Conservation (phyloP, 1,140 invertebrate species). For the Pygmarrhopalites habei region DNA sequence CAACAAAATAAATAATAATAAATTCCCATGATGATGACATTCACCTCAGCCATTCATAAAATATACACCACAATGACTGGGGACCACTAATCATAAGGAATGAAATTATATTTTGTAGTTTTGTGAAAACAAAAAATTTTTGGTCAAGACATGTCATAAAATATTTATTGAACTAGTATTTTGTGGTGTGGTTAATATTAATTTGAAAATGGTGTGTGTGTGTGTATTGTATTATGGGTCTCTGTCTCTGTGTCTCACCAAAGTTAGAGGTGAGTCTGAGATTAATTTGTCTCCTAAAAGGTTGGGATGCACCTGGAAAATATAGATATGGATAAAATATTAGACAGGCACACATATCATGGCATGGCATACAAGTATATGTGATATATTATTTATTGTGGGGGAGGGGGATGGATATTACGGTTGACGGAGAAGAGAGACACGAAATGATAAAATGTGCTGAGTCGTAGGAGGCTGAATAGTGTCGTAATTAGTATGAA, state of each 20-base stretch:
- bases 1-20: not conserved
- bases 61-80: not conserved
- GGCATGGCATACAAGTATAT: not conserved
- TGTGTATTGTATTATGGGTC: too few relatives aligned
- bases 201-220: too few relatives aligned
- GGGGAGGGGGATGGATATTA: too few relatives aligned
- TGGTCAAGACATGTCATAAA: too few relatives aligned
- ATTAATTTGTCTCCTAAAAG: constrained; percentile 38
- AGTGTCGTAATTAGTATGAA: not conserved
- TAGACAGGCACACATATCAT: not conserved
- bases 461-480: not conserved
- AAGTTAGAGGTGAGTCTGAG: constrained; percentile 34
- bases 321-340: not conserved
- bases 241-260: constrained; percentile 14
- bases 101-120: too few relatives aligned
- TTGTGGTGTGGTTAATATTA: too few relatives aligned
- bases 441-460: too few relatives aligned
- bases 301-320: constrained; percentile 26
- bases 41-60: not conserved
- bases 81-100: too few relatives aligned
- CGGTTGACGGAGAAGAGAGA: too few relatives aligned
- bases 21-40: not conserved
- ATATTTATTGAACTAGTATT: too few relatives aligned
- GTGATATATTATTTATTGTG: too few relatives aligned
- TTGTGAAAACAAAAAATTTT: too few relatives aligned